Base-by-base conservation (phyloP, 2,888 invertebrate species). In the Drosophila monieri region DNA sequence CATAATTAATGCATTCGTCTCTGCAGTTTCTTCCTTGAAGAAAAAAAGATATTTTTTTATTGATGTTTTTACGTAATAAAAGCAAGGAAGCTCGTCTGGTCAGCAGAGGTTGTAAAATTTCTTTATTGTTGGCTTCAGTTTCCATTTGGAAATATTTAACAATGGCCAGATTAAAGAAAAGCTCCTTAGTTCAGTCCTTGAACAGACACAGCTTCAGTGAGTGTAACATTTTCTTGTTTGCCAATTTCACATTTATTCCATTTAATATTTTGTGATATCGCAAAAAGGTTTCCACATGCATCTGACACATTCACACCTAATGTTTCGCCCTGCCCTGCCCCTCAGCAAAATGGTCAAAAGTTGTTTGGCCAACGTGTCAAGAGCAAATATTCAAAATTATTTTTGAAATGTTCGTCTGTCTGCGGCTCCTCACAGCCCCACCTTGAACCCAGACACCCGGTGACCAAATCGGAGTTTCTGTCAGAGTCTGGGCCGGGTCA, bases 311-410 rank as follows among this genome's bases (percentile, higher is more conserved):
- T 84, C 84, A 76, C 84, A 84, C 86, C 80, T 85, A 85, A 81
- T 74, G 74, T 85, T 79, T 79, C 66, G 53, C 49, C 70, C 64
- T 35, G 12, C 47, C 44, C 21, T 27, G n/a, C 15, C 32, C 39
- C 14, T 15, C 44, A 52, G 39, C 53, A 62, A 61, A 60, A 48
- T 72, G 55, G 39, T 21, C 49, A 52, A 54, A 58, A 48, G 37
- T 54, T 52, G 60, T 59, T 72, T 74, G 66, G 76, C 73, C 74
- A 86, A 86, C 79, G 86, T 85, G 85, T 85, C 85, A 85, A 76
- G 78, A 78, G 85, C 85, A 85, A 80, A 85, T 85, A 85, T 86
- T 85, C 84, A 77, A 85, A 85, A 85, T 84, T 86, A 84, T 85
- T 85, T 86, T 74, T 86, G 86, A 85, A 86, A 85, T 84, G 78